A percentile compares a stretch with the other conserved stretches of the same genome.
Evolutionary conservation across 1,140 invertebrate species (phyloP).

Genomic region (Scaptomyza pallida): DNA sequence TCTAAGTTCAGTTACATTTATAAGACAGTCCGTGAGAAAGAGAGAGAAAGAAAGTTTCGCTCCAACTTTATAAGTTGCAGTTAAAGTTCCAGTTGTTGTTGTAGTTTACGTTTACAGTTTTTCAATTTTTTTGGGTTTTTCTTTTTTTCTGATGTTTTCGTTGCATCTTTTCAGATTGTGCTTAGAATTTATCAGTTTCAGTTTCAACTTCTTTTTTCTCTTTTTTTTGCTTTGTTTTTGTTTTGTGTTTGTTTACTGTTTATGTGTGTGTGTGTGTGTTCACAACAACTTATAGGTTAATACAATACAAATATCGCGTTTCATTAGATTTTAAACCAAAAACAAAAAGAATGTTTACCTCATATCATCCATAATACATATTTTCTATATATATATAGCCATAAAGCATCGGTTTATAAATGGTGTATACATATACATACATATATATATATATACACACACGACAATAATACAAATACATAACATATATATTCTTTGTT

Average conservation of each 20-base stretch:
- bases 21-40: constrained; percentile 4
- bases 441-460: constrained; percentile 38
- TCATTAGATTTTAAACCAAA: constrained; percentile 68
- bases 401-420: constrained; percentile 38
- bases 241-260: constrained; percentile 41
- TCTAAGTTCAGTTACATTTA: constrained; percentile 23
- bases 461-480: constrained; percentile 74
- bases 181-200: constrained; percentile 73
- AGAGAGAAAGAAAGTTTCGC: constrained; percentile 36
- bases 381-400: constrained; percentile 46
- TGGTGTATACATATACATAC: constrained; percentile 25
- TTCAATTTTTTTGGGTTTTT: constrained; percentile 21
- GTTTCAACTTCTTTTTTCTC: constrained; percentile 63
- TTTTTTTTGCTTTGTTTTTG: constrained; percentile 58
- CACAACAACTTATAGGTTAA: constrained; percentile 79
- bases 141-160: constrained; percentile 24
- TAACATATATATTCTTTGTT: constrained; percentile 61
- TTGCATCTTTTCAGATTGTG: constrained; percentile 53
- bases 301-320: constrained; percentile 81
- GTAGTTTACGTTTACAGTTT: constrained; percentile 19
- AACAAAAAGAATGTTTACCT: constrained; percentile 79
- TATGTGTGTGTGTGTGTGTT: constrained; percentile 39
- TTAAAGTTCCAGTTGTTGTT: background rate
- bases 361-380: constrained; percentile 80
- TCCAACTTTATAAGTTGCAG: constrained; percentile 30